phyloP scores from a whole-genome alignment of 23 tunicate species.

The Oikopleura vanhoeffeni region DNA sequence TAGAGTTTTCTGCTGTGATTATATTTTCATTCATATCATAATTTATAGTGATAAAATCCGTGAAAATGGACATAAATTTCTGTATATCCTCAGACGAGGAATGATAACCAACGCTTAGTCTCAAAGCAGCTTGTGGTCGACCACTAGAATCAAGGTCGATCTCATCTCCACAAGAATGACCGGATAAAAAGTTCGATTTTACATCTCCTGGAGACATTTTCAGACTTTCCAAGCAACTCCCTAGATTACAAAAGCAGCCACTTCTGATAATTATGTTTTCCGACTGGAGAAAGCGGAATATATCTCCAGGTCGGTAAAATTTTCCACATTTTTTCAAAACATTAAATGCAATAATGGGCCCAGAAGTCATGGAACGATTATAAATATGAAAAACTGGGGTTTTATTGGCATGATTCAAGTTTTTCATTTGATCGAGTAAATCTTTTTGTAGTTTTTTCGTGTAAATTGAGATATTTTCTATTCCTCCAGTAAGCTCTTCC shows the following conservation, averaged over 20 bases:
- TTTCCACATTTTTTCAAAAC: neutral
- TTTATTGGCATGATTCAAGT: neutral
- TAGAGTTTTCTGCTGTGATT: no score
- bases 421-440: neutral
- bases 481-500: neutral
- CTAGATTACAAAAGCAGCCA: conserved; percentile 3
- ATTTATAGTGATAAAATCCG: no score
- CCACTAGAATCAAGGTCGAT: neutral
- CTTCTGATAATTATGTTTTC: neutral
- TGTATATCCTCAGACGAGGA: neutral
- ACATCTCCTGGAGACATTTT: neutral
- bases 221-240: neutral
- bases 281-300: neutral
- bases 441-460: neutral
- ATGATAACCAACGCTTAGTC: conserved; percentile 8
- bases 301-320: conserved; percentile 1
- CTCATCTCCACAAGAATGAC: conserved; percentile 1
- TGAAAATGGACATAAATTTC: neutral
- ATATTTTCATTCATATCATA: no score
- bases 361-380: neutral
- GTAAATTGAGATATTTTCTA: neutral
- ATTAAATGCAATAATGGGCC: neutral
- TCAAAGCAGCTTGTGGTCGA: neutral
- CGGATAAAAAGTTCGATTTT: neutral
- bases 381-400: neutral